Evolutionary conservation across 2,797 vertebrate species (phyloP), one percentile per base, ranked within the genome.

Genomic region (Poecile montanus): DNA sequence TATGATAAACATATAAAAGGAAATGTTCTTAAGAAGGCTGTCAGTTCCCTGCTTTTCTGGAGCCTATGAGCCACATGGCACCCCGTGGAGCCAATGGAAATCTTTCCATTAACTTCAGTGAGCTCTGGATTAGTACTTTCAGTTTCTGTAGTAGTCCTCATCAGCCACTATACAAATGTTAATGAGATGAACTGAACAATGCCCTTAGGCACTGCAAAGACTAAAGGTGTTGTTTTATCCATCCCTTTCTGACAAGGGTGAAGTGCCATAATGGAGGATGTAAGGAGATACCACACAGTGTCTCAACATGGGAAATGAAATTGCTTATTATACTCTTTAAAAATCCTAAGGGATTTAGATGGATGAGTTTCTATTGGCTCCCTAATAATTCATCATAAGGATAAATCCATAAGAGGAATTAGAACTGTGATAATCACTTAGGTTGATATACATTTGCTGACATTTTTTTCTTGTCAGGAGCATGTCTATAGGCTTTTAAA

Each of bases 341-440:
- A 93, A 93, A 75, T 84, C 66, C 44, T 27, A 66, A 80, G 40
- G 40, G 70, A 81, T 93, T 94, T 93, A 89, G 26, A 78, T 32
- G 18, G 8, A 19, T 48, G 54, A 81, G 44, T 91, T 94, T 86
- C 66, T 85, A 60, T 70, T 89, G 84, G 74, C 11, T 96, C 27
- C 13, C 30, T 65, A 83, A 58, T 85, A 94, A 89, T 71, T 88
- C 50, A 32, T 80, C 60, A 88, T 74, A 74, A 77, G 54, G 14
- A 86, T 66, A 92, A 89, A 91, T 86, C 66, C 76, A 3, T 81
- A 45, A 66, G 47, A 95, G 20, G 47, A 91, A 95, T 94, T 81
- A 78, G 47, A 88, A 88, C 6, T 14, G 29, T 4, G 2, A 72
- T 78, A 85, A 89, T 84, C 70, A 77, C 44, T 91, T 61, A 89